A percentile compares a stretch with the other conserved stretches of the same genome.
Conservation (phyloP, 1,140 invertebrate genomes). For the Drosophila arawakana region DNA sequence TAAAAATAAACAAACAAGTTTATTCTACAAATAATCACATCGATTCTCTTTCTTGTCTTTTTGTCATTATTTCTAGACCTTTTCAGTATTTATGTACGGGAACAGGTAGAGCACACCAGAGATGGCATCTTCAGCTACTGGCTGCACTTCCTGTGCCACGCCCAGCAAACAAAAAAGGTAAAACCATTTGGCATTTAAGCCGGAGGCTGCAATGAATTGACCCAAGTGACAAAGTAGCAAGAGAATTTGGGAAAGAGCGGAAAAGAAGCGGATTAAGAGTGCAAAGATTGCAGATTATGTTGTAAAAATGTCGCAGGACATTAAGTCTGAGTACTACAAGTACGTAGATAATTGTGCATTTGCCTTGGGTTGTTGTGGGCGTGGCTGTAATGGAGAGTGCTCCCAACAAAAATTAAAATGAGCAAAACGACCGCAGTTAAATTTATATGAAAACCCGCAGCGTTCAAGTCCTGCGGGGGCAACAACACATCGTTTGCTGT, state of each 20-base stretch:
- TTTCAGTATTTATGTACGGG: neutral
- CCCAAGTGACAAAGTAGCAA: conserved; percentile 27
- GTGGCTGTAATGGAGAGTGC: conserved; percentile 67
- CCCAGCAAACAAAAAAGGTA: conserved; percentile 47
- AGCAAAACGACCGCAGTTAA: conserved; percentile 43
- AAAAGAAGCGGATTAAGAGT: conserved; percentile 63
- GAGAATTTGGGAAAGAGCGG: neutral
- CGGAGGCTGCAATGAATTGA: conserved; percentile 26
- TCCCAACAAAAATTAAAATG: conserved; percentile 20
- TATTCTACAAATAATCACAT: conserved; percentile 30
- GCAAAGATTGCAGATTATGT: conserved; percentile 65
- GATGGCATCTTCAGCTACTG: conserved; percentile 34
- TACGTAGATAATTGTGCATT: conserved; percentile 24
- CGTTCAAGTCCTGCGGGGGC: conserved; percentile 64
- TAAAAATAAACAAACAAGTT: conserved; percentile 78
- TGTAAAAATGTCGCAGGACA: conserved; percentile 68
- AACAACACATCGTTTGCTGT: conserved; percentile 30
- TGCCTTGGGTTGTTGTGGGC: conserved; percentile 29
- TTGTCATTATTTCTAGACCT: neutral
- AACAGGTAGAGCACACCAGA: conserved; percentile 46
- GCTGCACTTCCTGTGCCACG: conserved; percentile 77
- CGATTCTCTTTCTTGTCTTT: neutral
- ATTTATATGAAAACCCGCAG: conserved; percentile 65
- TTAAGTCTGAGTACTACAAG: conserved; percentile 27
- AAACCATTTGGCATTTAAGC: conserved; percentile 63